Base-by-base conservation (phyloP, 2,888 invertebrate genomes). In the Dastarcus helophoroides region DNA sequence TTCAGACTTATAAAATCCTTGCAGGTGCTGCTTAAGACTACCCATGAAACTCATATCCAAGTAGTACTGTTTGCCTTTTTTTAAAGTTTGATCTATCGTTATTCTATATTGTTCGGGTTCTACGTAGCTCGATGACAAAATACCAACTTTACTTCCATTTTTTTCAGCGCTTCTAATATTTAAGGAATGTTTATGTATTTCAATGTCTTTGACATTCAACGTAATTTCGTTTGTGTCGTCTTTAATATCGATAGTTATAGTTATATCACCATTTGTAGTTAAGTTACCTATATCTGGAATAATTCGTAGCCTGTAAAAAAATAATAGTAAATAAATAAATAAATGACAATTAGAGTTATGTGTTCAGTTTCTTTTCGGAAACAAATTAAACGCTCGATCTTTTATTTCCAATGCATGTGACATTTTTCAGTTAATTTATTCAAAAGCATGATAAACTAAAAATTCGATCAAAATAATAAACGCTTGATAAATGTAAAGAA, bases 1-100 rank as follows among this genome's bases (percentile, higher is more conserved):
- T 5, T 62, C 57, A 39, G 69, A 70, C 33, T 60, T 56, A 46
- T 73, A 73, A 50, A 74, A 69, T 29, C 74, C 74, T 43, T 68
- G 68, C 26, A 74, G 53, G 2, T 68, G 65, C 34, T 65, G 64
- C 14, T 67, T 67, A 14, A 77, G 51, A 36, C 61, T 54, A 16
- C 73, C 71, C 2, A 51, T 50, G 50, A 67, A 76, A 28, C 64
- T 61, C 37, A 76, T 54, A 31, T 61, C 54, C 6, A 75, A 42
- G 6, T 62, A 46, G 41, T 73, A 66, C 22, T 50, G 44, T 33
- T 52, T 42, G 7, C 49, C 54, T 14, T 48, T 43, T n/a, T 47
- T 41, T 32, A 69, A 42, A 6, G 48, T 33, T 23, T 60, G 47
- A n/a, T 52, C 46, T 21, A 65, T 37, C 10, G 46, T 37, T 9